These are phyloP conservation scores for Chiroxiphia lanceolata DNA, from an alignment of 2,797 vertebrate genomes.

Conservation along the genomic window DNA sequence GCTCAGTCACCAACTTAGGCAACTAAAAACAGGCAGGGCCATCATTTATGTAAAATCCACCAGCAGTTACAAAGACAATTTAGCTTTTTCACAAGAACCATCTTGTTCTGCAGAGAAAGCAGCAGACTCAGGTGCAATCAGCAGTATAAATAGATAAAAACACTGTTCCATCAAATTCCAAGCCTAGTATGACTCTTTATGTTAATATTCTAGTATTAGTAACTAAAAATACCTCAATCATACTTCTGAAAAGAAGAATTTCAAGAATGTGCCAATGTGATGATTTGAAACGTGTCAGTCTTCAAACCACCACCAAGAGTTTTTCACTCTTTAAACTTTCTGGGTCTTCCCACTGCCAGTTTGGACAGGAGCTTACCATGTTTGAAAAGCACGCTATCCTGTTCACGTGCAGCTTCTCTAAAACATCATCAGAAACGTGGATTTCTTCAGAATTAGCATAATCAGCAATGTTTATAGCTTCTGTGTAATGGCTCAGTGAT, in stretches of 20 bases:
- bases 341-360: not conserved
- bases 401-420: constrained; percentile 92
- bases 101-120: not conserved
- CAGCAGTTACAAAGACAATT: not conserved
- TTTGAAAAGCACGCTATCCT: constrained; percentile 91
- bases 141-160: not conserved
- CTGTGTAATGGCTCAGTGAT: constrained; percentile 90
- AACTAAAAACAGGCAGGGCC: not conserved
- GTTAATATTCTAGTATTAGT: not conserved
- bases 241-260: not conserved
- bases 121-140: not conserved
- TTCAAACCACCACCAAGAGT: not conserved
- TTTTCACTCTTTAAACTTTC: not conserved
- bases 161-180: not conserved
- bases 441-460: constrained; percentile 95
- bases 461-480: constrained; percentile 91
- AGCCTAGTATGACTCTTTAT: not conserved
- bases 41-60: not conserved
- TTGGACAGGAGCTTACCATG: constrained; percentile 78
- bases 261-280: not conserved
- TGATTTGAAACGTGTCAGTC: not conserved
- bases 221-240: not conserved
- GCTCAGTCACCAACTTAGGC: not conserved
- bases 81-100: not conserved
- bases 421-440: constrained; percentile 78